phyloP scores from a whole-genome alignment of 2,113 vertebrate species.

The Lichenostomus cassidix region DNA sequence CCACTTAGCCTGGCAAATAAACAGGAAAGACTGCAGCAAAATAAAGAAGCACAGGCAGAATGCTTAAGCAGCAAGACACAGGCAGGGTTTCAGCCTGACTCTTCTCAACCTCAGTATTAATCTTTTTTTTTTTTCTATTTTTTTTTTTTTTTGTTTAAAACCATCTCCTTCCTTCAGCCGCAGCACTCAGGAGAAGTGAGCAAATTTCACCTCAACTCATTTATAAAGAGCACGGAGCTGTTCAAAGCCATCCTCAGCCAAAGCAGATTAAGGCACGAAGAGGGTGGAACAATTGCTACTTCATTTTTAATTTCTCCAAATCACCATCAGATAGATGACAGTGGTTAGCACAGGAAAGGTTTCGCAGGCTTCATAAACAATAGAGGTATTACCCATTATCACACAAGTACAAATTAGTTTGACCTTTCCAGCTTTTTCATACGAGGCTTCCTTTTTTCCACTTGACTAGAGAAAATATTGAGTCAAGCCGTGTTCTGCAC shows the following conservation, averaged over 20 bases:
- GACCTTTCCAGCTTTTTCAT: conserved; percentile 42
- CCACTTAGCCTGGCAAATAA: conserved; percentile 8
- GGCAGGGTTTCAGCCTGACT: background rate
- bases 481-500: background rate
- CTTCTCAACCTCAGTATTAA: background rate
- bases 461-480: conserved; percentile 59
- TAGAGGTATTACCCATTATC: conserved; percentile 21
- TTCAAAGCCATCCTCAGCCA: background rate
- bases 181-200: background rate
- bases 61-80: conserved; percentile 16
- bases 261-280: background rate
- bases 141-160: background rate
- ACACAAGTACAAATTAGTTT: conserved; percentile 56
- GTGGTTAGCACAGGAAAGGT: background rate
- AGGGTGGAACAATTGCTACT: background rate
- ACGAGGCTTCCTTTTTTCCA: conserved; percentile 2
- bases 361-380: conserved; percentile 36
- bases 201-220: background rate
- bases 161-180: background rate
- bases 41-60: background rate
- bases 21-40: conserved; percentile 27
- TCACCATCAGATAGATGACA: conserved; percentile 23
- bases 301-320: conserved; percentile 36
- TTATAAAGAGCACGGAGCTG: background rate
- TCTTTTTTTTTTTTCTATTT: background rate